A percentile compares a stretch with the other conserved stretches of the same genome.
Conservation (phyloP, 1,140 invertebrate species). For the Xylocopa sonorina region DNA sequence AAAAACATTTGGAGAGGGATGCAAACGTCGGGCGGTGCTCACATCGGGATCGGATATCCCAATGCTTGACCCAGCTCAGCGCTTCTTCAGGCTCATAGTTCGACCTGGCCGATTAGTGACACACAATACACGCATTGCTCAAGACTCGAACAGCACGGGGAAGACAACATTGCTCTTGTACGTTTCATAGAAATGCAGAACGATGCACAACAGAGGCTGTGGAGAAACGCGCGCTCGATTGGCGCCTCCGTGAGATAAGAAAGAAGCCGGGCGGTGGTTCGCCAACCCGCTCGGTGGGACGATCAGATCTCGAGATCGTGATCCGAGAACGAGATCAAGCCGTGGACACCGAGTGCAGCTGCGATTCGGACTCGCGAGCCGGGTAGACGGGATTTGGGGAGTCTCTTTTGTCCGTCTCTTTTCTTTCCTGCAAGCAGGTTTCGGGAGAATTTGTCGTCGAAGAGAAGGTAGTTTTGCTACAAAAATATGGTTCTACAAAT, state of each 20-base stretch:
- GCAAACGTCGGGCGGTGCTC: neutral
- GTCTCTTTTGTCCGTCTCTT: no score
- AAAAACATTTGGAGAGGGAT: neutral
- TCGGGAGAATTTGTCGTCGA: neutral
- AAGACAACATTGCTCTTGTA: constrained; percentile 47
- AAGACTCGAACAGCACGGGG: constrained; percentile 46
- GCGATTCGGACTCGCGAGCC: constrained; percentile 29
- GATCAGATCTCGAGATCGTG: constrained; percentile 13
- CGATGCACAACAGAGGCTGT: constrained; percentile 50
- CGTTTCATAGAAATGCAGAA: constrained; percentile 38
- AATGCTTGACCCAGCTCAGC: neutral
- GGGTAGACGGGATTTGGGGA: no score
- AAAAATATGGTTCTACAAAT: no score
- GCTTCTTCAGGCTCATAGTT: constrained; percentile 9
- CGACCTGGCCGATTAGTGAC: constrained; percentile 29
- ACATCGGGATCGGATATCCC: neutral
- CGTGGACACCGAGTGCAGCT: constrained; percentile 19
- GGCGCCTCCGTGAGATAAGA: constrained; percentile 50
- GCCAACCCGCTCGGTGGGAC: constrained; percentile 28
- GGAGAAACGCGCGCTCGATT: constrained; percentile 54
- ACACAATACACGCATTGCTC: constrained; percentile 53
- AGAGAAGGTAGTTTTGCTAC: no score
- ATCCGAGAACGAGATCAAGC: constrained; percentile 15
- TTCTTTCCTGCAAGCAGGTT: neutral
- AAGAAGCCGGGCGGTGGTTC: constrained; percentile 41